phyloP scores from a whole-genome alignment of 2,888 invertebrate species.

The Chouioia cunea region DNA sequence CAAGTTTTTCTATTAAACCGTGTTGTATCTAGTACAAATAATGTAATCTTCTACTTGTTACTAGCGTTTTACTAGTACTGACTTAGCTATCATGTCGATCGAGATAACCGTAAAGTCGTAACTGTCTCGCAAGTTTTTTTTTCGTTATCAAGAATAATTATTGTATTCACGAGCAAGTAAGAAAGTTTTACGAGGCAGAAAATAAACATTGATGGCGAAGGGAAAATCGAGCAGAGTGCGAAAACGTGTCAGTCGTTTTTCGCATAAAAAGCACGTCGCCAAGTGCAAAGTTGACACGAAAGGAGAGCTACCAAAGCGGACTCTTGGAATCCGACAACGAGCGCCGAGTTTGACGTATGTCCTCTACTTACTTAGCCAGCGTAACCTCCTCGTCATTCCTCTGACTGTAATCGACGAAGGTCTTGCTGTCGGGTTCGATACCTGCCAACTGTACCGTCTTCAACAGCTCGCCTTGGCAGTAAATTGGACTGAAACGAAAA shows the following conservation, averaged over 20 bases:
- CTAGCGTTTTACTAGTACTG: too few species aligned
- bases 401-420: constrained; percentile 64
- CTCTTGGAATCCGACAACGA: neutral
- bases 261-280: too few species aligned
- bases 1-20: too few species aligned
- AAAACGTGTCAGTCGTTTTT: constrained; percentile 27
- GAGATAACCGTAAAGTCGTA: too few species aligned
- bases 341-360: neutral
- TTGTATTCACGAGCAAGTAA: too few species aligned
- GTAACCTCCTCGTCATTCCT: constrained; percentile 59
- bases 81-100: too few species aligned
- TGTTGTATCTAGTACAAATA: too few species aligned
- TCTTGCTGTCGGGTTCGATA: constrained; percentile 63
- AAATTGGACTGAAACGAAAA: constrained; percentile 59
- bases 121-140: too few species aligned
- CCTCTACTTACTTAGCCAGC: constrained; percentile 60
- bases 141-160: too few species aligned
- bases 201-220: constrained; percentile 12
- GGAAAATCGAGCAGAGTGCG: constrained; percentile 24
- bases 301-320: neutral
- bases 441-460: constrained; percentile 59
- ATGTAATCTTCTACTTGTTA: too few species aligned
- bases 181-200: too few species aligned
- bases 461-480: constrained; percentile 61
- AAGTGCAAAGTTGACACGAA: neutral